A percentile compares a stretch with the other conserved stretches of the same genome.
Evolutionary conservation across 2,113 vertebrate genomes (phyloP).

Genomic region (Marmota monax): DNA sequence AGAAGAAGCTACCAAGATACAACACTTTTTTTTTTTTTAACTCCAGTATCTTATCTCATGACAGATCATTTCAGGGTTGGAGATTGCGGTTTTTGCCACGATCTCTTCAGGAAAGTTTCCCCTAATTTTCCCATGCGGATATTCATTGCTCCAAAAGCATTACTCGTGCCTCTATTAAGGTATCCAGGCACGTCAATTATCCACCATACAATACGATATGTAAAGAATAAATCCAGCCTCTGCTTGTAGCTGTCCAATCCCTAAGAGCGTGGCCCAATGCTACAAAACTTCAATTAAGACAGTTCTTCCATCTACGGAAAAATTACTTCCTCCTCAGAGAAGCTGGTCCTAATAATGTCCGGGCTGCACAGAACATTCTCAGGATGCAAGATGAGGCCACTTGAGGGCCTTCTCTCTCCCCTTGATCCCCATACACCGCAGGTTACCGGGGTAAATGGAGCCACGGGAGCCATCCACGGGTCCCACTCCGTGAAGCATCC

Average conservation of each 20-base stretch:
- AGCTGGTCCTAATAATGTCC: background rate
- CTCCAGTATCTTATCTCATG: background rate
- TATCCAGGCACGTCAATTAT: background rate
- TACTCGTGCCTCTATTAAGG: background rate
- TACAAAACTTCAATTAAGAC: background rate
- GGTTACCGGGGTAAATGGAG: background rate
- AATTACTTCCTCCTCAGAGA: background rate
- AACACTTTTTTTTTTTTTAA: too few species aligned
- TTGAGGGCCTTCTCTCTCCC: background rate
- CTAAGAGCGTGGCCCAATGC: background rate
- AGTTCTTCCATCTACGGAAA: background rate
- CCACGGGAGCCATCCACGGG: background rate
- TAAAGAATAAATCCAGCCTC: background rate
- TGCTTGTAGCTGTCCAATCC: background rate
- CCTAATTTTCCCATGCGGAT: background rate
- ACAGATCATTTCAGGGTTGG: background rate
- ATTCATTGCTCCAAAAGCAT: background rate
- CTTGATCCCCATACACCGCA: background rate
- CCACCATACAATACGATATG: rapidly evolving
- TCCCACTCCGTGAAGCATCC: background rate
- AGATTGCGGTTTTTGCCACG: background rate
- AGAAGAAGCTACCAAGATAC: background rate
- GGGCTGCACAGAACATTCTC: background rate
- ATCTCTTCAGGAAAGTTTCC: background rate
- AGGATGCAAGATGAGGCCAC: background rate